These are phyloP conservation scores for Zosterops borbonicus DNA, from an alignment of 2,113 vertebrate species.

Conservation along the genomic window DNA sequence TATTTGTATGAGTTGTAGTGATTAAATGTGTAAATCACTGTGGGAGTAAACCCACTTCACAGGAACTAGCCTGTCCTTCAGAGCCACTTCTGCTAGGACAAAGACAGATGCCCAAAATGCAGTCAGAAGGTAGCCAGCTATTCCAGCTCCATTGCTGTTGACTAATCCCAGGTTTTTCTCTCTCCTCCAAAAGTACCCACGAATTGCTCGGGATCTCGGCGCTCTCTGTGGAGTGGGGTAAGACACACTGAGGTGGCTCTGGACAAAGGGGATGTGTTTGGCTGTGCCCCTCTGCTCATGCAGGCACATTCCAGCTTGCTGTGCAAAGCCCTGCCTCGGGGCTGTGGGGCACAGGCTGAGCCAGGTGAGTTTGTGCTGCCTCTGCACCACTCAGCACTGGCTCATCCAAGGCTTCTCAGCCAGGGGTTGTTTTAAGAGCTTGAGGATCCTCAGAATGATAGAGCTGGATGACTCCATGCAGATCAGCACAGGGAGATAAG, in stretches of 20 bases:
- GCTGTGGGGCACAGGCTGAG: background rate
- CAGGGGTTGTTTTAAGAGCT: background rate
- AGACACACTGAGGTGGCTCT: background rate
- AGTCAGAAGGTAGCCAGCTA: background rate
- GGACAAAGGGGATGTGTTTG: background rate
- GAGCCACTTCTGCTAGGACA: background rate
- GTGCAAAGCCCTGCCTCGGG: background rate
- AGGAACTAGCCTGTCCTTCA: background rate
- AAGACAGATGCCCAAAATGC: background rate
- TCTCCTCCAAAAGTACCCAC: background rate
- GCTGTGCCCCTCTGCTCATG: background rate
- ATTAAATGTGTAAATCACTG: background rate
- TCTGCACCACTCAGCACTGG: background rate
- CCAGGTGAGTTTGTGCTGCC: background rate
- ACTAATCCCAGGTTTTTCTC: background rate
- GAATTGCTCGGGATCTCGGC: background rate
- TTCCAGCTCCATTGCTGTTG: background rate
- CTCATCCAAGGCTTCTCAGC: background rate
- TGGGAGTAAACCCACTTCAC: background rate
- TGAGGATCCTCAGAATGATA: background rate
- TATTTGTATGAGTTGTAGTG: background rate
- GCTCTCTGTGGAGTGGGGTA: slow-evolving; percentile 21
- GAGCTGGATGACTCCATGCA: background rate
- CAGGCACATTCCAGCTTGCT: background rate
- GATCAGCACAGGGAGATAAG: background rate